Percentiles rank a stretch among this genome's conserved stretches.
These are phyloP conservation scores for Rattus norvegicus DNA, from an alignment of 2,113 vertebrate genomes.

Conservation along the genomic window DNA sequence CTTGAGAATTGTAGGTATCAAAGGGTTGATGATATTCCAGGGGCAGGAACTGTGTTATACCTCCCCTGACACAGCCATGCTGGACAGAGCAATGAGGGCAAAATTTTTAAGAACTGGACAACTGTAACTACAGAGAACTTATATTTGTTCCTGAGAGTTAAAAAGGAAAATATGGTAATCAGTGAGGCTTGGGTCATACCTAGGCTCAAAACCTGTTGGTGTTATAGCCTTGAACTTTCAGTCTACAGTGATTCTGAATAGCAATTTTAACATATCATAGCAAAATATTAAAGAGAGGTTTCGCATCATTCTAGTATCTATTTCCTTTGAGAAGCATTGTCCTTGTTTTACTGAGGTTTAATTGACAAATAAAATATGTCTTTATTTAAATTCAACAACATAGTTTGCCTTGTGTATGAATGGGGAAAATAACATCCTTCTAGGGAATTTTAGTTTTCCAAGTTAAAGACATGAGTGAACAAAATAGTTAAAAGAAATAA, in stretches of 20 bases:
- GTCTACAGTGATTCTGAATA: neutral
- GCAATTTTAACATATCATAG: neutral
- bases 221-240: neutral
- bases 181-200: accelerated
- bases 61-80: too few species aligned
- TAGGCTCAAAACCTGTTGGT: neutral
- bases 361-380: neutral
- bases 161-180: neutral
- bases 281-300: neutral
- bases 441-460: neutral
- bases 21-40: too few species aligned
- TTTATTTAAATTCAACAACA: neutral
- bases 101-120: neutral
- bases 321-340: neutral
- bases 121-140: neutral
- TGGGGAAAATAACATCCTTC: neutral
- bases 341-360: neutral
- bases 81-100: neutral
- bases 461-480: neutral
- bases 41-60: too few species aligned
- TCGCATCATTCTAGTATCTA: neutral
- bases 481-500: neutral
- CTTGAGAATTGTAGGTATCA: too few species aligned
- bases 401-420: neutral
- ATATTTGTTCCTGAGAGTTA: neutral